A percentile compares a stretch with the other conserved stretches of the same genome.
These are phyloP conservation scores for Xyliphius kryptos DNA, from an alignment of 2,113 vertebrate species.

Conservation along the genomic window DNA sequence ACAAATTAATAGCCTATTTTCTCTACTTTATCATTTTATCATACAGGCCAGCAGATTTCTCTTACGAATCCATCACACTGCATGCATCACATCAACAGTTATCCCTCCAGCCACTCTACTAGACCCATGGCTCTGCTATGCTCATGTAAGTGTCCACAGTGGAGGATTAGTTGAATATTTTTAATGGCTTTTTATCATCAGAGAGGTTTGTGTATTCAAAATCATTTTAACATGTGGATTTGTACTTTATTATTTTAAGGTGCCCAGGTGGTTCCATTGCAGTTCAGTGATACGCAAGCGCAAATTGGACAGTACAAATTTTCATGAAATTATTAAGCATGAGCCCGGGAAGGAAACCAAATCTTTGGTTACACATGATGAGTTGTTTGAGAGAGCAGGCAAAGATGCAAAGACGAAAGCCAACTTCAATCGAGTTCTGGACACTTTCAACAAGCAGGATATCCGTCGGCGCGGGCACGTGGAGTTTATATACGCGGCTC, in stretches of 20 bases:
- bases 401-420: conserved; percentile 57
- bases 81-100: not conserved
- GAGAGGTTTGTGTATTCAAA: no score
- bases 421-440: conserved; percentile 63
- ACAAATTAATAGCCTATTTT: not conserved
- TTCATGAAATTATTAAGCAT: conserved; percentile 8
- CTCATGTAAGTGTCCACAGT: no score
- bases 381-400: conserved; percentile 60
- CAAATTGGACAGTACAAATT: conserved; percentile 1
- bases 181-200: no score
- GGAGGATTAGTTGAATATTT: no score
- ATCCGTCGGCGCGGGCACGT: conserved; percentile 74
- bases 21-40: conserved; percentile 4
- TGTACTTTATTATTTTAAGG: conserved; percentile 31
- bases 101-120: not conserved
- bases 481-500: conserved; percentile 82
- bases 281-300: conserved; percentile 34
- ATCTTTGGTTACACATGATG: conserved; percentile 47
- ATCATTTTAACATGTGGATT: no score
- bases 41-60: conserved; percentile 53
- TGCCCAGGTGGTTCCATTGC: conserved; percentile 46
- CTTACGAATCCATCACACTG: conserved; percentile 38
- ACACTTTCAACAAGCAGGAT: conserved; percentile 59
- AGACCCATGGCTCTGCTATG: conserved; percentile 1
- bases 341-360: conserved; percentile 4